These are phyloP conservation scores for Neolamprologus longior DNA, from an alignment of 2,113 vertebrate genomes.

Conservation along the genomic window DNA sequence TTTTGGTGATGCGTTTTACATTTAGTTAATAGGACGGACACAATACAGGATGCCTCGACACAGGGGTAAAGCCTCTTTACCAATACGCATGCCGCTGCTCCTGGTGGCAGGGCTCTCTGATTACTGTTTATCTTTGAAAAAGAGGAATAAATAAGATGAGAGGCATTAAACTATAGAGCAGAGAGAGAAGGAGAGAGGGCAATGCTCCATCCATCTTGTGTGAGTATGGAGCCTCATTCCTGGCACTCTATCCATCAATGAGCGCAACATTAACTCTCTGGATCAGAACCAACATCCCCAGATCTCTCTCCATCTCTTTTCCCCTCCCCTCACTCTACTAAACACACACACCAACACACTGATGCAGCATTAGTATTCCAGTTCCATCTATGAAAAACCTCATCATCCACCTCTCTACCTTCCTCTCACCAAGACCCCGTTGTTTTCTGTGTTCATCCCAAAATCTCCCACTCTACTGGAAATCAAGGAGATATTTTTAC, in stretches of 20 bases:
- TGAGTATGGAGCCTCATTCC: conserved; percentile 57
- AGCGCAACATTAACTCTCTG: conserved; percentile 75
- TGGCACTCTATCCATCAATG: conserved; percentile 73
- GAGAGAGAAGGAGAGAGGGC: background rate
- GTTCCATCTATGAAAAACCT: conserved; percentile 32
- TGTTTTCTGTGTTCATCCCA: background rate
- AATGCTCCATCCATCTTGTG: conserved; percentile 62
- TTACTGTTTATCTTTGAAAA: conserved; percentile 38
- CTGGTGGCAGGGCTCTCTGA: conserved; percentile 26
- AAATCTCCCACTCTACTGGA: background rate
- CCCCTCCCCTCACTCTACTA: conserved; percentile 54
- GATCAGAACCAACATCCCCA: conserved; percentile 71
- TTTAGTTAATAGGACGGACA: background rate
- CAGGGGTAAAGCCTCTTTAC: background rate
- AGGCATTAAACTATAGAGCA: conserved; percentile 25
- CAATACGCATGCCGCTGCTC: background rate
- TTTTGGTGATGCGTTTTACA: background rate
- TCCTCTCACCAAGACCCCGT: background rate
- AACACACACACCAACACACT: conserved; percentile 47
- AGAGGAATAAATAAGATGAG: conserved; percentile 22
- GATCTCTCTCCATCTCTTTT: conserved; percentile 66
- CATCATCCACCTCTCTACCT: conserved; percentile 32
- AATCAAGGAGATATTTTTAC: background rate
- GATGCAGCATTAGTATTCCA: conserved; percentile 48
- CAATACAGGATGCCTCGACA: background rate